phyloP scores from a whole-genome alignment of 2,113 vertebrate genomes.

The Mesitornis unicolor region DNA sequence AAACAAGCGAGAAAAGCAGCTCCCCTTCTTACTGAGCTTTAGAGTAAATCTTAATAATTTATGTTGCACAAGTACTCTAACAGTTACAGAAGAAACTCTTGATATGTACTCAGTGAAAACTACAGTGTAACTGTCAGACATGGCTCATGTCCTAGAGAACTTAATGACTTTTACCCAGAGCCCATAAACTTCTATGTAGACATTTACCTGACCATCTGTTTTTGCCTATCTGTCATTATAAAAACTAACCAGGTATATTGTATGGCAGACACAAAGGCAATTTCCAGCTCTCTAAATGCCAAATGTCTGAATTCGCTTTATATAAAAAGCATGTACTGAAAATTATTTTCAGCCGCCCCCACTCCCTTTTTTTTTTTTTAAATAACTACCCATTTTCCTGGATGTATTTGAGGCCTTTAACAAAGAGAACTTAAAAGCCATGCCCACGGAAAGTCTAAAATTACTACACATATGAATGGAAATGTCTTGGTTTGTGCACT shows the following conservation, averaged over 20 bases:
- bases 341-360: background rate
- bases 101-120: too few relatives aligned
- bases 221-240: background rate
- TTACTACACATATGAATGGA: accelerated
- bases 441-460: accelerated
- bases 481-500: accelerated
- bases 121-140: background rate
- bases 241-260: background rate
- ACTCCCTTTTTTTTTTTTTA: background rate
- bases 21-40: background rate
- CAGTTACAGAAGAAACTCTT: too few relatives aligned
- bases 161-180: background rate
- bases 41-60: background rate
- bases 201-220: background rate
- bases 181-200: background rate
- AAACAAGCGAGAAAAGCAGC: background rate
- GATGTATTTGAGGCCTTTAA: background rate
- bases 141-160: background rate
- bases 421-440: background rate
- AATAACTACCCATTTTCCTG: background rate
- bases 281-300: background rate
- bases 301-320: background rate
- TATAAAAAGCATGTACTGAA: background rate
- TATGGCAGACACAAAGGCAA: background rate
- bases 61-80: background rate